Evolutionary conservation across 2,797 vertebrate genomes (phyloP), one percentile per base, ranked within the genome.

Genomic region (Holocentrus rufus): DNA sequence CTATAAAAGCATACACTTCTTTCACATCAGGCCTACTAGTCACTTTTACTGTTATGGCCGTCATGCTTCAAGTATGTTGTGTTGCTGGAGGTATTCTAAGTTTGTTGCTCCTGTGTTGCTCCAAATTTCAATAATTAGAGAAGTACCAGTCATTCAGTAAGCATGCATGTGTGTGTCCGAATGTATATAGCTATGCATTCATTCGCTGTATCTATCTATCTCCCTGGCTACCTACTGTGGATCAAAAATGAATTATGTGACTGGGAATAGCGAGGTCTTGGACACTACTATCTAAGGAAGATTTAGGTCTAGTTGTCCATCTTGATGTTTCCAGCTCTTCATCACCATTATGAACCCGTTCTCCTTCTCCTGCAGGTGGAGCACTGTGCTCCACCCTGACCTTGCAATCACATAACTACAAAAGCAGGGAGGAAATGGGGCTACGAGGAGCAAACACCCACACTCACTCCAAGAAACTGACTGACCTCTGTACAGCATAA

Each of bases 401-500:
- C 62, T 69, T 67, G 44, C 56, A 76, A 75, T 80, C 78, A 63
- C 66, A 20, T 68, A 85, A 78, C 62, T 86, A 52, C 79, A 86
- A 82, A 82, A 80, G 63, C 73, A 76, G 69, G 73, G 68, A 85
- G 82, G 84, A 90, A 90, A 88, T 82, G 80, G 71, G 79, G 82
- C 82, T 88, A 87, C 69, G 67, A 80, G 84, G 73, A 86, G 74
- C 61, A 84, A 87, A 90, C 86, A 82, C 86, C 89, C 83, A 86
- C 90, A 82, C 86, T 76, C 86, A 17, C 90, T 81, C 72, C 79
- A 75, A 82, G 89, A 88, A 81, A 69, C 70, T 85, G 14, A 22
- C 65, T 85, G 83, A 88, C 84, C 87, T 85, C 82, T 80, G 54
- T 79, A 68, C 65, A 79, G 60, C 72, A 76, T 77, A 69, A 78